phyloP scores from a whole-genome alignment of 2,888 invertebrate genomes.

The Drosophila austrosaltans region DNA sequence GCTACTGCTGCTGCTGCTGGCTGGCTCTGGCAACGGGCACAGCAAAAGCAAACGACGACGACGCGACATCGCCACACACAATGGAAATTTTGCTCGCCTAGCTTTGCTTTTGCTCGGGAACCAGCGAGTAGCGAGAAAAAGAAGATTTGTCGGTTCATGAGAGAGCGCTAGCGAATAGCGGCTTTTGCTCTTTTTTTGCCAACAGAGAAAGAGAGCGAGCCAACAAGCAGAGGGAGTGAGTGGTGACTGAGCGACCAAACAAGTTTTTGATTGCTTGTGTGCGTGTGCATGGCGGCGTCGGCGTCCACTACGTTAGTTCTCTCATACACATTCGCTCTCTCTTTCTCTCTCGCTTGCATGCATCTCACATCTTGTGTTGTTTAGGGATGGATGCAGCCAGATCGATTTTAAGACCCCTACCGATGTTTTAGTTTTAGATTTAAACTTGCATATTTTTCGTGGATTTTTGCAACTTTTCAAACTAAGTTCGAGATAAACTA shows the following conservation, averaged over 20 bases:
- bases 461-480: not conserved
- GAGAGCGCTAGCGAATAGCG: slow-evolving; percentile 55
- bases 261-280: slow-evolving; percentile 59
- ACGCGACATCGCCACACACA: slow-evolving; percentile 80
- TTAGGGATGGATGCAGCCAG: slow-evolving; percentile 75
- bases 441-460: slow-evolving; percentile 12
- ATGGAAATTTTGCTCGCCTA: slow-evolving; percentile 82
- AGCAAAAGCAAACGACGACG: slow-evolving; percentile 49
- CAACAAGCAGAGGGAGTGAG: slow-evolving; percentile 26
- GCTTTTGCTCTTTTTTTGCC: slow-evolving; percentile 74
- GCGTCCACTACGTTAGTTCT: slow-evolving; percentile 48
- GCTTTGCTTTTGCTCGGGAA: slow-evolving; percentile 69
- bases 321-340: slow-evolving; percentile 31
- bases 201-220: slow-evolving; percentile 38
- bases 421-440: slow-evolving; percentile 46
- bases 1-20: slow-evolving; percentile 49
- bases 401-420: slow-evolving; percentile 61
- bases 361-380: slow-evolving; percentile 29
- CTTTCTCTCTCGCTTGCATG: slow-evolving; percentile 27
- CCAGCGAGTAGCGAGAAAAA: slow-evolving; percentile 67
- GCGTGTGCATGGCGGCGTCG: slow-evolving; percentile 48
- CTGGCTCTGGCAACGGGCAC: slow-evolving; percentile 63
- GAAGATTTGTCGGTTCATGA: slow-evolving; percentile 54
- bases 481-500: slow-evolving; percentile 17
- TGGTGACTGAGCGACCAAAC: slow-evolving; percentile 54